These are phyloP conservation scores for Seriola rivoliana DNA, from an alignment of 2,113 vertebrate genomes.

Conservation along the genomic window DNA sequence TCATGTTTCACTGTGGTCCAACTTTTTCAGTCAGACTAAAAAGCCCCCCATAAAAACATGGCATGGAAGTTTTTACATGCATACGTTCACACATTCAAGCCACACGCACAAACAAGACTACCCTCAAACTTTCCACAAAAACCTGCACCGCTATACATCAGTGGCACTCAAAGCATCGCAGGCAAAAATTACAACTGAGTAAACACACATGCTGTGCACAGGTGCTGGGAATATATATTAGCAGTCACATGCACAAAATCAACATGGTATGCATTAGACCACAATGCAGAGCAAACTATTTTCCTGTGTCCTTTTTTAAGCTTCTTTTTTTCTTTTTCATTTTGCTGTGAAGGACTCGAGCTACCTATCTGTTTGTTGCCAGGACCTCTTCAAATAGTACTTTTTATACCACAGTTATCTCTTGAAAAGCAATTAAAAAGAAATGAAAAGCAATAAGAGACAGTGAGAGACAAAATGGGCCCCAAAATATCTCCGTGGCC, in stretches of 20 bases:
- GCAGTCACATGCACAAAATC: conserved; percentile 17
- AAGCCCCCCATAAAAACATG: conserved; percentile 6
- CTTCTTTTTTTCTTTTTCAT: conserved; percentile 60
- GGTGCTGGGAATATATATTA: conserved; percentile 1
- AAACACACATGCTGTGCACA: conserved; percentile 8
- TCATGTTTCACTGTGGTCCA: conserved; percentile 31
- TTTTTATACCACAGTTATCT: conserved; percentile 61
- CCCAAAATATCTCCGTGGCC: conserved; percentile 67
- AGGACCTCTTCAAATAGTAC: conserved; percentile 72
- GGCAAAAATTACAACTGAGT: conserved; percentile 26
- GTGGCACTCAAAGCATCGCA: conserved; percentile 19
- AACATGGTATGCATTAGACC: conserved; percentile 42
- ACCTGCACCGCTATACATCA: conserved; percentile 14
- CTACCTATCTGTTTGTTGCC: conserved; percentile 44
- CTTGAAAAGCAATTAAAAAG: conserved; percentile 81
- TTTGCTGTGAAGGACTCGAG: conserved; percentile 55
- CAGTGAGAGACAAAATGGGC: conserved; percentile 54
- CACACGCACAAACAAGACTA: not conserved
- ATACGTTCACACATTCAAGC: conserved; percentile 20
- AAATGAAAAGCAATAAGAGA: conserved; percentile 70
- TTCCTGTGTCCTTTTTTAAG: conserved; percentile 59
- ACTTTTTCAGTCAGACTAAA: conserved; percentile 10
- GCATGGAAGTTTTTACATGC: conserved; percentile 6
- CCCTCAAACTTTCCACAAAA: conserved; percentile 28
- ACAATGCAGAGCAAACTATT: conserved; percentile 39